Conservation (phyloP, 2,888 invertebrate species). For the Ptychoptera contaminata region DNA sequence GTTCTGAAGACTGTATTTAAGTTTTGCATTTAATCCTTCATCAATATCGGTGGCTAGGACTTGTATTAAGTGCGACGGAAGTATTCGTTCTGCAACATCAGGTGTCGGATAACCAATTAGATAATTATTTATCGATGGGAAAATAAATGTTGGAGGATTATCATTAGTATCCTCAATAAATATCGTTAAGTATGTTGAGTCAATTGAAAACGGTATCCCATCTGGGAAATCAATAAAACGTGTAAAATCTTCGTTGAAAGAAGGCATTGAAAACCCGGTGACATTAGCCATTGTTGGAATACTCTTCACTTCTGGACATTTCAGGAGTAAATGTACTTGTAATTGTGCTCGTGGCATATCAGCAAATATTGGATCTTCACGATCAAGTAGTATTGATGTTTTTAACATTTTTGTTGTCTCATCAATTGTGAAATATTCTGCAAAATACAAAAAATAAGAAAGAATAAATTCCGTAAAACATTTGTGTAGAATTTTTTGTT, state of each 20-base stretch:
- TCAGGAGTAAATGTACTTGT: constrained; percentile 13
- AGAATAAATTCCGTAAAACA: background rate
- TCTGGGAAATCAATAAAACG: constrained; percentile 7
- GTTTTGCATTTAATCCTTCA: constrained; percentile 15
- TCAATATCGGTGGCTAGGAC: constrained; percentile 16
- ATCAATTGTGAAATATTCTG: constrained; percentile 16
- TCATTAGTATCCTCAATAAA: constrained; percentile 19
- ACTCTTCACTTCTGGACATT: constrained; percentile 7
- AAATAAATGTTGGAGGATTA: constrained; percentile 16
- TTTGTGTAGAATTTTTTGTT: background rate
- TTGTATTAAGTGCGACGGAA: constrained; percentile 15
- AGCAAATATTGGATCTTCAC: constrained; percentile 15
- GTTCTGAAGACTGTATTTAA: constrained; percentile 13
- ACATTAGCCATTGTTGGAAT: background rate
- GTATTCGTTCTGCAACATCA: constrained; percentile 11
- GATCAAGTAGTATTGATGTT: constrained; percentile 15
- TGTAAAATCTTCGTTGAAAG: no score
- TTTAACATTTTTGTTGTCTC: constrained; percentile 12
- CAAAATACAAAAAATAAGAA: constrained; percentile 2
- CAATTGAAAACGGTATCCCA: constrained; percentile 14
- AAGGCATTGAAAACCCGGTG: background rate
- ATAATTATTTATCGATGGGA: constrained; percentile 8
- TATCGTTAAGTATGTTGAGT: constrained; percentile 14
- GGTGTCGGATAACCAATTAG: constrained; percentile 17
- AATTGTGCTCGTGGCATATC: constrained; percentile 15